Evolutionary conservation across 2,113 vertebrate genomes (phyloP).

Genomic region (Cyprinodon tularosa): DNA sequence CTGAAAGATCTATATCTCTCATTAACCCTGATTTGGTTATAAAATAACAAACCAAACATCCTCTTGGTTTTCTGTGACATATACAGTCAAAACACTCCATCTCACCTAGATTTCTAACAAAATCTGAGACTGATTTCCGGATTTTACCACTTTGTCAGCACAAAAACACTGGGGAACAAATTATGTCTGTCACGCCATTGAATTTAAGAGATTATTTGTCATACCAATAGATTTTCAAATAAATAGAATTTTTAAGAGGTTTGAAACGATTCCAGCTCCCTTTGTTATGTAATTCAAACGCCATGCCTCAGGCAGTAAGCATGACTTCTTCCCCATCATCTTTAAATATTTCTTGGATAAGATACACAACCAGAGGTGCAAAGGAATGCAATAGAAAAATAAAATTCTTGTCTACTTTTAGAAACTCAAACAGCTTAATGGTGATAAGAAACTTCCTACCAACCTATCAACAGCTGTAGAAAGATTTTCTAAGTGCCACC

Average conservation of each 20-base stretch:
- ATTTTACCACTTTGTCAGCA: conserved; percentile 42
- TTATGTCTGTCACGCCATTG: conserved; percentile 26
- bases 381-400: conserved; percentile 19
- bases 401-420: conserved; percentile 31
- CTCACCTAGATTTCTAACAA: conserved; percentile 55
- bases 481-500: not conserved
- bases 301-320: conserved; percentile 22
- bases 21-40: conserved; percentile 4
- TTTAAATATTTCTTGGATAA: conserved; percentile 41
- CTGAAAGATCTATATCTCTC: conserved; percentile 42
- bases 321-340: conserved; percentile 29
- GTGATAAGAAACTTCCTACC: conserved; percentile 37
- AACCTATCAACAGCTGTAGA: not conserved
- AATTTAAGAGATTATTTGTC: conserved; percentile 45
- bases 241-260: conserved; percentile 33
- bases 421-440: conserved; percentile 40
- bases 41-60: conserved; percentile 24
- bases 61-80: conserved; percentile 20
- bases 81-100: conserved; percentile 34
- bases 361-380: conserved; percentile 14
- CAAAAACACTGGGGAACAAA: conserved; percentile 45
- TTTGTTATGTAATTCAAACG: conserved; percentile 58
- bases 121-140: conserved; percentile 54
- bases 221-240: conserved; percentile 41
- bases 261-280: conserved; percentile 48